Base-by-base conservation (phyloP, 2,113 vertebrate genomes). In the Hucho hucho region DNA sequence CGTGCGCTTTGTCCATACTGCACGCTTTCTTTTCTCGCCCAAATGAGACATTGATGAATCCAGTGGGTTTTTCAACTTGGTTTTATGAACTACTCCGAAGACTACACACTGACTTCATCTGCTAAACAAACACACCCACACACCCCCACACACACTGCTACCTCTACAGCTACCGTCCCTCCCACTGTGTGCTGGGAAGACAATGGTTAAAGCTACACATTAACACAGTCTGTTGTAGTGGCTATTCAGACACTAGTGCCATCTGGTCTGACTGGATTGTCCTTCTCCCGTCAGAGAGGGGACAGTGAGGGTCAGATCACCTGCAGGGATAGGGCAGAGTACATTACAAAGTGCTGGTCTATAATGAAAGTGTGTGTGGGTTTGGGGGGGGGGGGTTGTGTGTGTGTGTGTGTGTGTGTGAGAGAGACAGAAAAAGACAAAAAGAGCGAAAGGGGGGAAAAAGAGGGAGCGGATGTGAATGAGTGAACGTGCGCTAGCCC, bases 1-100 rank as follows among this genome's bases (percentile, higher is more conserved):
- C 94, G 91, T 94, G 84, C 91, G 75, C 80, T 53, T 84, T 93
- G 95, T 94, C 95, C 94, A 92, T 9, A 46, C 43, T 4, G 43
- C 4, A 4, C 43, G 2, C 94, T 83, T 86, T 47, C 91, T 89
- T 93, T 25, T 93, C 89, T 81, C 89, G 90, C 94, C 94, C 87
- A 95, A 93, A 93, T 95, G 94, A 92, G 95, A 93, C 93, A 95
- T 94, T 95, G 93, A 96, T 95, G 95, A 95, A 97, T 96, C 95
- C 95, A 96, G 94, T 75, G 7, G 78, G 80, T 85, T 86, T 65
- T 87, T 83, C 37, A 82, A 78, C 90, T 80, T 66, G 53, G 64
- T 89, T 90, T 92, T 94, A 93, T 92, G 83, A 90, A 91, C 89
- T 91, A 88, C 88, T 84, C 76, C 76, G 90, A 87, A 89, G 90